Conservation (phyloP, 1,140 invertebrate genomes). For the Triops longicaudatus region DNA sequence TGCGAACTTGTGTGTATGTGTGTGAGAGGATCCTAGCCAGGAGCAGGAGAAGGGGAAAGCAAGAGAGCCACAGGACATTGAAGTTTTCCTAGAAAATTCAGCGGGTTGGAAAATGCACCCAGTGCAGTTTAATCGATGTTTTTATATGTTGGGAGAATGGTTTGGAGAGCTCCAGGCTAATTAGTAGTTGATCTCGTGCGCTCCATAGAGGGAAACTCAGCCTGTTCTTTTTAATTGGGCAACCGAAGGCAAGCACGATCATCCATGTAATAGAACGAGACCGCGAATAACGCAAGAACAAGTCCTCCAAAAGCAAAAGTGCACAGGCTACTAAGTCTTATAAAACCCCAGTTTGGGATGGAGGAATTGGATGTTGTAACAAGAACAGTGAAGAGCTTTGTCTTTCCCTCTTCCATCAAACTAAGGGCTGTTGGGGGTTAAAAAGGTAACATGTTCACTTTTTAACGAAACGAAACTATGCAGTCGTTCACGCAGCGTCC, state of each 20-base stretch:
- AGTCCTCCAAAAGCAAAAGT: not conserved
- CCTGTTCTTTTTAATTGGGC: constrained; percentile 12
- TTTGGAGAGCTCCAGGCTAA: constrained; percentile 14
- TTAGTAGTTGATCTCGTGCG: constrained; percentile 7
- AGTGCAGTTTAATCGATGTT: constrained; percentile 8
- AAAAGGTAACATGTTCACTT: too few species aligned
- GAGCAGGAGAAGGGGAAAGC: not conserved
- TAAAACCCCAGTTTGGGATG: not conserved
- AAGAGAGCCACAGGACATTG: constrained; percentile 1
- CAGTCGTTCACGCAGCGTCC: too few species aligned
- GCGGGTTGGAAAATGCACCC: constrained; percentile 10
- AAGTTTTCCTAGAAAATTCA: constrained; percentile 13
- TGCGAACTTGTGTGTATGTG: not conserved
- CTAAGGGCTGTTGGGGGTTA: too few species aligned
- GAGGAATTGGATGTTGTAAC: not conserved
- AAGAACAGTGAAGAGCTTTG: not conserved
- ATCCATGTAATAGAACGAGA: not conserved
- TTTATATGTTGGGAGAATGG: constrained; percentile 10
- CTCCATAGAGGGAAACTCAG: constrained; percentile 6
- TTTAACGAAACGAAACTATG: too few species aligned
- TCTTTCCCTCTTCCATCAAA: not conserved
- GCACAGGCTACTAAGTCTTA: not conserved
- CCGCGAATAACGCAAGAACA: not conserved
- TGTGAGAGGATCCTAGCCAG: not conserved
- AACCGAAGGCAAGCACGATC: constrained; percentile 7